These are phyloP conservation scores for Ypsolopha sequella DNA, from an alignment of 2,888 invertebrate genomes.

Conservation along the genomic window DNA sequence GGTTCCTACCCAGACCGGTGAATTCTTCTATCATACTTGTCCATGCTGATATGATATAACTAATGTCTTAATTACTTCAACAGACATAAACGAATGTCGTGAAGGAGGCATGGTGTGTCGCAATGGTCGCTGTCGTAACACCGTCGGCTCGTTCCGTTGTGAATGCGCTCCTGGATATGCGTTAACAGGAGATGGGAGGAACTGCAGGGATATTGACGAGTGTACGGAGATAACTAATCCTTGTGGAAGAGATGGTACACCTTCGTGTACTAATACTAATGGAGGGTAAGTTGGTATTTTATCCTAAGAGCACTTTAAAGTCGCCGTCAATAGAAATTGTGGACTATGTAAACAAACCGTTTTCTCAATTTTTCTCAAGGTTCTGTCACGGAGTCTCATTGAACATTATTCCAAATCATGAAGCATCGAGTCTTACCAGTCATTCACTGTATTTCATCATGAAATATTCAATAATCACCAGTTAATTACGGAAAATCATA, in stretches of 20 bases:
- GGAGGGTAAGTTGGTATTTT: constrained; percentile 34
- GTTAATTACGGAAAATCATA: too few species aligned
- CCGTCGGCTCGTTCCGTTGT: constrained; percentile 83
- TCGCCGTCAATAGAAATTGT: too few species aligned
- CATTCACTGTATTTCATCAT: too few species aligned
- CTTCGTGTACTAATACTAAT: constrained; percentile 56
- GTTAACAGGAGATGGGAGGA: constrained; percentile 79
- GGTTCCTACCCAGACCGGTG: too few species aligned
- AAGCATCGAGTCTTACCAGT: too few species aligned
- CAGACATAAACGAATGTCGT: constrained; percentile 86
- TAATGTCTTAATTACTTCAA: neutral
- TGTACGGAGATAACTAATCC: constrained; percentile 70
- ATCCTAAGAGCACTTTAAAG: neutral
- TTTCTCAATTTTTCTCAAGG: too few species aligned
- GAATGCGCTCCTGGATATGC: constrained; percentile 86
- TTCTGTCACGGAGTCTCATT: too few species aligned
- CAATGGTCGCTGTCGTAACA: constrained; percentile 86
- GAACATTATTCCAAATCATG: too few species aligned
- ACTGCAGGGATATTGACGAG: constrained; percentile 85
- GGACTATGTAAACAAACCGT: too few species aligned
- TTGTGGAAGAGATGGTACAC: constrained; percentile 48
- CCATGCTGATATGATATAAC: too few species aligned
- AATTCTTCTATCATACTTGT: too few species aligned
- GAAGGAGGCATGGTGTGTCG: constrained; percentile 88
- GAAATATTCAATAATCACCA: too few species aligned